phyloP scores from a whole-genome alignment of 2,113 vertebrate genomes.

The Cepphus grylle region DNA sequence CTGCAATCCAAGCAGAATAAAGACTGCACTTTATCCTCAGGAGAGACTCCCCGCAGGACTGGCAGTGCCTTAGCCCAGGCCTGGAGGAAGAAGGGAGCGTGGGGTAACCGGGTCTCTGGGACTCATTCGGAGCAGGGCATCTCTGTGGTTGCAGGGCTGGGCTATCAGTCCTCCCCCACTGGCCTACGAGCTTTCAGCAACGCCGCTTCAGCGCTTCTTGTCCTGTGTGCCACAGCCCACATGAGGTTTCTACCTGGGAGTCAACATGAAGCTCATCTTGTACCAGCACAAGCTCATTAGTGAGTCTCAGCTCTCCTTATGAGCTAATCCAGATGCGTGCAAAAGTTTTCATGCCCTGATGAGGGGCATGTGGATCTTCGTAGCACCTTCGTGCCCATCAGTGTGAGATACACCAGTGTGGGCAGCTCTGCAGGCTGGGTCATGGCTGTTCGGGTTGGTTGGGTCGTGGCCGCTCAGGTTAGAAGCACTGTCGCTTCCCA shows the following conservation, averaged over 20 bases:
- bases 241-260: background rate
- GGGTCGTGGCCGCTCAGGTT: background rate
- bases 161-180: background rate
- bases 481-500: background rate
- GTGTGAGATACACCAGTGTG: background rate
- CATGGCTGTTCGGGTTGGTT: background rate
- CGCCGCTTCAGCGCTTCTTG: background rate
- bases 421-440: background rate
- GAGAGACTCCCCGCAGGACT: background rate
- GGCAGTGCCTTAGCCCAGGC: background rate
- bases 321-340: background rate
- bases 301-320: background rate
- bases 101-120: background rate
- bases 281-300: background rate
- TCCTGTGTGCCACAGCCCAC: background rate
- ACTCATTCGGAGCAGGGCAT: background rate
- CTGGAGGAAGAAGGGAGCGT: background rate
- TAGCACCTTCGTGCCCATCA: background rate
- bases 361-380: fast-evolving
- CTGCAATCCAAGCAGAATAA: background rate
- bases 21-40: background rate
- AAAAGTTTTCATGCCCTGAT: fast-evolving
- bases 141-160: background rate
- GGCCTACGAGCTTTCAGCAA: background rate
- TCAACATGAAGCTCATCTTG: background rate